Conservation (phyloP, 2,888 invertebrate species). For the Pachliopta kotzebuea region DNA sequence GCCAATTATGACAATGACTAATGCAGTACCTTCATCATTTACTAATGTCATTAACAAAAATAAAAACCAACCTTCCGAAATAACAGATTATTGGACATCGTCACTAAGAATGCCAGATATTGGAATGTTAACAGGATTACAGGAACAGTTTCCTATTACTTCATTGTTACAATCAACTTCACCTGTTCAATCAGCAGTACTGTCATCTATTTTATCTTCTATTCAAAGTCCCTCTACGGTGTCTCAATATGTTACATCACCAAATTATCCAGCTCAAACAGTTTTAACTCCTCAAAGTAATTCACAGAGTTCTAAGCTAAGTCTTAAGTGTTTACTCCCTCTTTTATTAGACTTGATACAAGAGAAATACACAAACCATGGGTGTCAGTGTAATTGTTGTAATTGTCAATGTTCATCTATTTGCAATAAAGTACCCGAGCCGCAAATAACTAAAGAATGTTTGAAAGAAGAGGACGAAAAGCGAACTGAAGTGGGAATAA, state of each 20-base stretch:
- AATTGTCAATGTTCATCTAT: conserved; percentile 34
- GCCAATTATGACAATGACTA: conserved; percentile 3
- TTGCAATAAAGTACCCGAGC: conserved; percentile 34
- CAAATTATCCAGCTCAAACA: conserved; percentile 29
- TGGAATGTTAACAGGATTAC: conserved; percentile 12
- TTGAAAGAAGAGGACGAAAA: conserved; percentile 46
- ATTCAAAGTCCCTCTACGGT: conserved; percentile 30
- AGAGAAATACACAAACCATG: conserved; percentile 49
- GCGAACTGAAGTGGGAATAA: conserved; percentile 29
- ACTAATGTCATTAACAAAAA: conserved; percentile 3
- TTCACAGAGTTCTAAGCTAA: conserved; percentile 44
- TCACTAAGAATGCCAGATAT: conserved; percentile 10
- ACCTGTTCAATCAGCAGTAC: conserved; percentile 38
- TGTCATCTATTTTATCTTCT: conserved; percentile 39
- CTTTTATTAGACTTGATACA: conserved; percentile 60
- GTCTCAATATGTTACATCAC: conserved; percentile 27
- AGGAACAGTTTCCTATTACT: conserved; percentile 27
- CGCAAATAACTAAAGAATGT: conserved; percentile 45
- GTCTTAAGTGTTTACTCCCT: conserved; percentile 57
- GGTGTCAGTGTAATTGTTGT: conserved; percentile 36
- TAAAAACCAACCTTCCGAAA: conserved; percentile 13
- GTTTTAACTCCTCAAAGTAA: conserved; percentile 26
- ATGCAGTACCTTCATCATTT: conserved; percentile 4
- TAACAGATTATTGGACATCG: conserved; percentile 7
- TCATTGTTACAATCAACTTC: conserved; percentile 29